Evolutionary conservation across 2,888 invertebrate species (phyloP), one percentile per base, ranked within the genome.

Genomic region (Leptinotarsa juncta): DNA sequence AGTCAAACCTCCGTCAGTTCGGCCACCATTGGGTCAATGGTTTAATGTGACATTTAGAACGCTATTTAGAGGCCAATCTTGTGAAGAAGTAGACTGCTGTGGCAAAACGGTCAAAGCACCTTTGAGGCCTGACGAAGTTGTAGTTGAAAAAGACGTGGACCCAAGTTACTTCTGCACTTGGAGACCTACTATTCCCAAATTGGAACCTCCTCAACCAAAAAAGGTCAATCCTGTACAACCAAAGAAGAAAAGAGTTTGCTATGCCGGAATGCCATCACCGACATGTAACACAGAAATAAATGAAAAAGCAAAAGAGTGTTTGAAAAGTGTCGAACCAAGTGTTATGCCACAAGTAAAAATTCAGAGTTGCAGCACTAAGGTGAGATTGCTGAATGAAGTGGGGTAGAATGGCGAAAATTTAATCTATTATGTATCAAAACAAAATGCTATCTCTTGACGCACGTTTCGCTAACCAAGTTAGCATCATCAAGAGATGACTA

Each of bases 101-200:
- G 76, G 78, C 5, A 73, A 73, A 18, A 68, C 70, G 15, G 62
- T 72, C 14, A 65, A 65, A 23, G 65, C 65, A 67, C 69, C 32
- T 16, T 3, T 69, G 42, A 60, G 16, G 18, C 69, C 20, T 26
- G 57, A 18, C 4, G 55, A 57, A 32, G 32, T 32, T 23, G 66
- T 77, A 10, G 60, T 82, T 14, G 83, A 83, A 67, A 83, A 83
- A 75, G 71, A 78, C 15, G 82, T 82, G 68, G 71, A 77, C 3
- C 73, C 77, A 3, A 81, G 82, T 65, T 78, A 78, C 12, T 85
- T 82, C 74, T 76, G 75, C 50, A 70, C 69, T 2, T 85, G 84
- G 84, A 82, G 80, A 73, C 85, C 84, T 1, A 83, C 79, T 78
- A 74, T 83, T n/a, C 80, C 81, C 3, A 76, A 77, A 5, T 67